Percentiles rank a stretch among this genome's conserved stretches.
These are phyloP conservation scores for Gobio gobio DNA, from an alignment of 2,113 vertebrate genomes.

Conservation along the genomic window DNA sequence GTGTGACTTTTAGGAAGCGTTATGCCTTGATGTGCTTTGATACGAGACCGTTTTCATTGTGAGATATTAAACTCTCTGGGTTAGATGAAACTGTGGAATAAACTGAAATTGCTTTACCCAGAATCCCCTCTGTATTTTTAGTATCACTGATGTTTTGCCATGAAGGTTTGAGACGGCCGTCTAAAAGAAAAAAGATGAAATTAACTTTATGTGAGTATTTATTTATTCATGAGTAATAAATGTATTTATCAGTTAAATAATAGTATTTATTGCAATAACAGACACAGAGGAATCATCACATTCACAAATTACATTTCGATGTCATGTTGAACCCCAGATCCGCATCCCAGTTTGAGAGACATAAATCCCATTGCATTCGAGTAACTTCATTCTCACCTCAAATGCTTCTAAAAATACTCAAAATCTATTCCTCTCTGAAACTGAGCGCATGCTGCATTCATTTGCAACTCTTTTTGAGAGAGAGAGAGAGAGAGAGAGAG, in stretches of 20 bases:
- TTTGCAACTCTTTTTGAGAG: not conserved
- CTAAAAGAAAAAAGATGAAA: no score
- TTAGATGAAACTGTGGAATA: slow-evolving; percentile 1
- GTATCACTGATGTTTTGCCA: not conserved
- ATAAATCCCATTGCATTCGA: not conserved
- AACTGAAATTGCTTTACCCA: not conserved
- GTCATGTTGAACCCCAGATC: not conserved
- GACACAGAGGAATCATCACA: not conserved
- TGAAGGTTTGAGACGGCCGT: not conserved
- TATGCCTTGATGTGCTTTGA: not conserved
- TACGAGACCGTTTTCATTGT: slow-evolving; percentile 3
- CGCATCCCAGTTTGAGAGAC: not conserved
- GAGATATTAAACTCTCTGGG: slow-evolving; percentile 9
- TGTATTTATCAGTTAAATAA: not conserved
- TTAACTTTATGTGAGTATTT: not conserved
- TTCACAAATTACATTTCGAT: not conserved
- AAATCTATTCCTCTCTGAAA: slow-evolving; percentile 14
- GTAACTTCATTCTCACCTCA: not conserved
- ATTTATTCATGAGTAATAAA: not conserved
- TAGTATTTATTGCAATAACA: no score
- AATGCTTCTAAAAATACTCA: not conserved
- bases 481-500: slow-evolving; percentile 11
- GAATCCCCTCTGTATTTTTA: not conserved
- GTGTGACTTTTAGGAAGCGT: slow-evolving; percentile 9
- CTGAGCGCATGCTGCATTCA: not conserved